Evolutionary conservation across 2,888 invertebrate genomes (phyloP).

Genomic region (Apamea crenata): DNA sequence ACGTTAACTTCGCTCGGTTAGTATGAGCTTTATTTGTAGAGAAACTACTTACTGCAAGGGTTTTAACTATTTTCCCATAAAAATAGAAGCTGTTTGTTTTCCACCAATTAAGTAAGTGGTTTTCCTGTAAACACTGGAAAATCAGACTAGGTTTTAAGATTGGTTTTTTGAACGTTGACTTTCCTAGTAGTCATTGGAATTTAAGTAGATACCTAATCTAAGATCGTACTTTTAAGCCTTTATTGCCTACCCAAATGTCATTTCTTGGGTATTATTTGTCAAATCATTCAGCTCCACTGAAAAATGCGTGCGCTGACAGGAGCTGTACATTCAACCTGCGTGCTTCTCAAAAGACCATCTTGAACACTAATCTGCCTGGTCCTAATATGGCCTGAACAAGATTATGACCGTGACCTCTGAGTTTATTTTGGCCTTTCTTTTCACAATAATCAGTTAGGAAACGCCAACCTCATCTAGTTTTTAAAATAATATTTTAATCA

Average conservation of each 20-base stretch:
- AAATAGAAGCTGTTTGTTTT: not conserved
- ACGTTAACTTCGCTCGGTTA: not conserved
- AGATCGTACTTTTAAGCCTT: not conserved
- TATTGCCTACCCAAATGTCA: not conserved
- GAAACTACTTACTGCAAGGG: not conserved
- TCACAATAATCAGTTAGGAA: not conserved
- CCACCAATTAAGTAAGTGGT: not conserved
- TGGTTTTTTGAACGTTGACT: conserved; percentile 5
- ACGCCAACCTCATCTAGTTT: not conserved
- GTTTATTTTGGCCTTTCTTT: not conserved
- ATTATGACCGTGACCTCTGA: not conserved
- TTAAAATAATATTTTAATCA: too few relatives aligned
- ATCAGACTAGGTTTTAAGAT: not conserved
- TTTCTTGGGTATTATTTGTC: not conserved
- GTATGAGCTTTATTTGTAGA: not conserved
- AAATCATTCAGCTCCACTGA: not conserved
- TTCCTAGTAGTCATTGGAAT: not conserved
- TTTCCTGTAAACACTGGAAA: conserved; percentile 15
- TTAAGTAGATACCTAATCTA: not conserved
- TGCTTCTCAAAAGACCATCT: not conserved
- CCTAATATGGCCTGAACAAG: not conserved
- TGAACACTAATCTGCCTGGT: not conserved
- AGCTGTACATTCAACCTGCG: not conserved
- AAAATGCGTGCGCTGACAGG: not conserved
- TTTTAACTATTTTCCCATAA: not conserved